phyloP scores from a whole-genome alignment of 2,888 invertebrate genomes.

The Synergus gifuensis region DNA sequence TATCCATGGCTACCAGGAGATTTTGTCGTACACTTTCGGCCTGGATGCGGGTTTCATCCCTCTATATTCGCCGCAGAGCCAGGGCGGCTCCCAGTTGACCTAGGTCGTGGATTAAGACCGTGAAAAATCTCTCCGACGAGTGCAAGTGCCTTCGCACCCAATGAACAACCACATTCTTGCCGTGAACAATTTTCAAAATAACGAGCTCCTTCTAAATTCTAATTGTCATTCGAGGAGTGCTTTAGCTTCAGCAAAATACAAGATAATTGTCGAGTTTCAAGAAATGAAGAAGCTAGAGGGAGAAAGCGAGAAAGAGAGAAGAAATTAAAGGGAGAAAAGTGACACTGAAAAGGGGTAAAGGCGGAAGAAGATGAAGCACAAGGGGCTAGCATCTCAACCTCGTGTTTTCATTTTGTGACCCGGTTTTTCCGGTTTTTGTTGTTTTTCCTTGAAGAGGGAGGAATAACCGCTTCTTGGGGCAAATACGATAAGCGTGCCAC shows the following conservation, averaged over 20 bases:
- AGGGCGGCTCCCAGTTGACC: constrained; percentile 75
- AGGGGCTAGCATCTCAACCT: not conserved
- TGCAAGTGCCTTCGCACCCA: not conserved
- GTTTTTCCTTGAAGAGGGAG: not conserved
- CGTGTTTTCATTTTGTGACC: not conserved
- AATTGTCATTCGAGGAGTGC: not conserved
- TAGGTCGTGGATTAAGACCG: constrained; percentile 62
- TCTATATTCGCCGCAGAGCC: constrained; percentile 63
- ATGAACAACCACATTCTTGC: not conserved
- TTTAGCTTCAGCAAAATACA: not conserved
- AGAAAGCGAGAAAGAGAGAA: not conserved
- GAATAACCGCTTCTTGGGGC: constrained; percentile 31
- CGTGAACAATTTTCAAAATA: not conserved
- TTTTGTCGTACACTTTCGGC: constrained; percentile 41
- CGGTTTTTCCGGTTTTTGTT: not conserved
- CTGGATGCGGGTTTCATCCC: constrained; percentile 51
- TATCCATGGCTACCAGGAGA: constrained; percentile 65
- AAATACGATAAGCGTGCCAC: constrained; percentile 47
- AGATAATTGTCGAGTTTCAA: constrained; percentile 1
- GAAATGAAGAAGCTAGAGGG: not conserved
- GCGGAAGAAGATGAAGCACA: not conserved
- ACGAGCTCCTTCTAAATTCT: not conserved
- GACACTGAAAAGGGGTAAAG: not conserved
- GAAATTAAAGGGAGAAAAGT: not conserved
- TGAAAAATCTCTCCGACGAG: constrained; percentile 40